phyloP scores from a whole-genome alignment of 2,797 vertebrate species.

The Hemitrygon akajei region DNA sequence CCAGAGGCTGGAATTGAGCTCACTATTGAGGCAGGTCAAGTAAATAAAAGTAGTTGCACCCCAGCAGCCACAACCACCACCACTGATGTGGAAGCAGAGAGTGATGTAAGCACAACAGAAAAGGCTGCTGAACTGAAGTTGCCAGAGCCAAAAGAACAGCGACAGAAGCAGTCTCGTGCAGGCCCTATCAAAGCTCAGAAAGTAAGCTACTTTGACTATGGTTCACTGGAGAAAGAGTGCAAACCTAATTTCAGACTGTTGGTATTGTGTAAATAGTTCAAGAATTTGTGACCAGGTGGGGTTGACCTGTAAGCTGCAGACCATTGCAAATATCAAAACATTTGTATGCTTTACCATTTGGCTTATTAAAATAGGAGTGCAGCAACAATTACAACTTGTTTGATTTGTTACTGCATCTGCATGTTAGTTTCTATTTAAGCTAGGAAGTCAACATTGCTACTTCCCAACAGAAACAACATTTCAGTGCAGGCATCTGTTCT shows the following conservation, averaged over 20 bases:
- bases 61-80: constrained; percentile 46
- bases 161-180: constrained; percentile 88
- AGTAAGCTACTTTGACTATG: constrained; percentile 55
- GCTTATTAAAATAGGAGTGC: neutral
- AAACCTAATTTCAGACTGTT: neutral
- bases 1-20: constrained; percentile 74
- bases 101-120: constrained; percentile 81
- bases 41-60: constrained; percentile 52
- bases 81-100: constrained; percentile 85
- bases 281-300: neutral
- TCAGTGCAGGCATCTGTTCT: neutral
- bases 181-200: constrained; percentile 96
- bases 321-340: neutral
- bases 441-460: neutral
- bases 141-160: constrained; percentile 93
- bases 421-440: neutral
- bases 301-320: neutral
- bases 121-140: constrained; percentile 73
- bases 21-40: constrained; percentile 89
- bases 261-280: neutral
- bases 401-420: neutral
- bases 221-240: neutral
- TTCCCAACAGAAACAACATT: neutral
- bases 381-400: neutral
- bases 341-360: neutral